phyloP scores from a whole-genome alignment of 2,797 vertebrate genomes.

The Pseudomugil tenellus region DNA sequence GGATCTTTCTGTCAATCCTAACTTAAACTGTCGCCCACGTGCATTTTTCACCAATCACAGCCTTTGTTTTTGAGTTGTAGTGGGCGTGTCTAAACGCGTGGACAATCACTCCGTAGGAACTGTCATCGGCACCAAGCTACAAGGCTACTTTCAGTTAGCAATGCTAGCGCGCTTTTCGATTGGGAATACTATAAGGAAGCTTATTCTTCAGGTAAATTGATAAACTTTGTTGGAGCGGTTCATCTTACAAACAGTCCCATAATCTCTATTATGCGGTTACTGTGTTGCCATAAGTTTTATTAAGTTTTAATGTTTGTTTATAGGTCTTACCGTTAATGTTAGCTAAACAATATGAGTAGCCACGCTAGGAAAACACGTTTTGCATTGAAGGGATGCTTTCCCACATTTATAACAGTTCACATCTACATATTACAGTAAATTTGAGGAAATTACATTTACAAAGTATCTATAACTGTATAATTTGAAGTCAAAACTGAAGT shows the following conservation, averaged over 20 bases:
- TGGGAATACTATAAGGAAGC: slow-evolving; percentile 37
- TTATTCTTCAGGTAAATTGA: slow-evolving; percentile 63
- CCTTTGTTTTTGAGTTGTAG: slow-evolving; percentile 81
- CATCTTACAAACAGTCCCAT: background rate
- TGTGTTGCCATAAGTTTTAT: background rate
- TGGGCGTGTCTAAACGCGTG: slow-evolving; percentile 75
- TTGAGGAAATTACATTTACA: background rate
- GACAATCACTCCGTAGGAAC: slow-evolving; percentile 51
- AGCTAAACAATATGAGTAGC: slow-evolving; percentile 47
- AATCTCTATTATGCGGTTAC: accelerated
- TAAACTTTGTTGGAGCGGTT: background rate
- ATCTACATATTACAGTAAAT: background rate
- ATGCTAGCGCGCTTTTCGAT: slow-evolving; percentile 49
- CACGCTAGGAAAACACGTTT: slow-evolving; percentile 44
- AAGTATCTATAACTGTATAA: background rate
- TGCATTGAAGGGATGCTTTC: slow-evolving; percentile 1
- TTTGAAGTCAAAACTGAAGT: background rate
- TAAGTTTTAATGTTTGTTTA: slow-evolving; percentile 2
- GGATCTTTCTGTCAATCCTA: slow-evolving; percentile 47
- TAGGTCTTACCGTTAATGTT: slow-evolving; percentile 23
- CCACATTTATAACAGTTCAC: background rate
- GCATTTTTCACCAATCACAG: slow-evolving; percentile 67
- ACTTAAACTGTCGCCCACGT: slow-evolving; percentile 20
- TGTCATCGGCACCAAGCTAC: slow-evolving; percentile 59
- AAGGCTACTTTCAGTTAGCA: slow-evolving; percentile 47